Evolutionary conservation across 1,140 invertebrate species (phyloP), one percentile per base, ranked within the genome.

Genomic region (Hyphantria cunea): DNA sequence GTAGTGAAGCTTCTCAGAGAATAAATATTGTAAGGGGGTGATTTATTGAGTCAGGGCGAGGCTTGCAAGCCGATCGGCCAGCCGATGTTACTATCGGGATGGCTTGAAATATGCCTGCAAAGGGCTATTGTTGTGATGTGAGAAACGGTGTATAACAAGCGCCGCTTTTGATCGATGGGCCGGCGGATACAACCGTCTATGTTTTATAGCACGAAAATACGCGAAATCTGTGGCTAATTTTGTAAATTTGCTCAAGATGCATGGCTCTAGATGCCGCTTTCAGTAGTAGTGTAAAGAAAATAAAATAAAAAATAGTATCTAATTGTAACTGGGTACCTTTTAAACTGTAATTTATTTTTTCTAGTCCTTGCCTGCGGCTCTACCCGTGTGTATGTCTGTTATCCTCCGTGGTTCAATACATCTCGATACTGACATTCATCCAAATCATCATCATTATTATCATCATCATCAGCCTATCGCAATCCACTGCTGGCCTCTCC

Each of bases 121-220:
- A 78, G 74, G 66, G 80, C 83, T 76, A 83, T 84, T 84, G 83
- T 88, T 86, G 82, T 84, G 78, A 86, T 85, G 84, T 88, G 84
- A 89, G 84, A 86, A 87, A 88, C 85, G 78, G 82, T 87, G 84
- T 89, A 81, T 88, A 89, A 89, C 86, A 89, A 89, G 80, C 82
- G 74, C 74, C 72, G 67, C 56, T 51, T 63, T 77, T 89, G 84
- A 89, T 89, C 84, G 86, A 89, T 89, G 82, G 76, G 62, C 70
- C 56, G 67, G 54, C 63, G 61, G 71, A 80, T 81, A 77, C 80
- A 78, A 66, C 65, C 69, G 65, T 70, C 69, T 63, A 72, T 84
- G 82, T 85, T 87, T 85, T 82, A 78, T 77, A 76, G 71, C 81
- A 70, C 69, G 70, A 80, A 78, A 80, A 80, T 81, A 74, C 68